These are phyloP conservation scores for Caradrina kadenii DNA, from an alignment of 2,888 invertebrate genomes.

Conservation along the genomic window DNA sequence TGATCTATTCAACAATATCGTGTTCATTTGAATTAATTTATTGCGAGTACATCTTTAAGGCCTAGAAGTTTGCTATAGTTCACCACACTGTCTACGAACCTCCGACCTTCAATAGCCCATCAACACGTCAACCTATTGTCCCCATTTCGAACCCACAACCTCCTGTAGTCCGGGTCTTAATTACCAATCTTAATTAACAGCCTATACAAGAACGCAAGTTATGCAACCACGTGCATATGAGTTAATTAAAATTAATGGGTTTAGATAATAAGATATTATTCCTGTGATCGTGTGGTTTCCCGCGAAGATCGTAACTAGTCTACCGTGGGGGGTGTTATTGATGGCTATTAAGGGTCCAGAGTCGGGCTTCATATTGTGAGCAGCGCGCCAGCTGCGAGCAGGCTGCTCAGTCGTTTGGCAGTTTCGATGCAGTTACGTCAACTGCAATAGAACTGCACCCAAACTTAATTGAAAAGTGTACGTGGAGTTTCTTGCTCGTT, in stretches of 20 bases:
- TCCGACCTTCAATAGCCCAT: slow-evolving; percentile 19
- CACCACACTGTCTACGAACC: not conserved
- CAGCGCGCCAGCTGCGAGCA: too few species aligned
- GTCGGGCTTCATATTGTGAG: too few species aligned
- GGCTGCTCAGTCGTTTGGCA: too few species aligned
- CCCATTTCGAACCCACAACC: not conserved
- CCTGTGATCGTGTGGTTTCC: not conserved
- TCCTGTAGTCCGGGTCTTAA: slow-evolving; percentile 6
- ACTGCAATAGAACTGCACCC: too few species aligned
- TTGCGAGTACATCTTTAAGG: not conserved
- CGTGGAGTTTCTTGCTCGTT: too few species aligned
- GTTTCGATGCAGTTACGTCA: too few species aligned
- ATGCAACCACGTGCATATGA: slow-evolving; percentile 6
- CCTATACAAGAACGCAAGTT: slow-evolving; percentile 9
- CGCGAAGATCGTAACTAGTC: too few species aligned
- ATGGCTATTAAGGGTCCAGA: too few species aligned
- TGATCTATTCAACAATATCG: not conserved
- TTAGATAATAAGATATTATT: slow-evolving; percentile 24
- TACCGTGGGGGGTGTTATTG: not conserved
- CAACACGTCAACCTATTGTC: slow-evolving; percentile 10
- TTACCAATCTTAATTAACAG: slow-evolving; percentile 47
- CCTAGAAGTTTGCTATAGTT: not conserved
- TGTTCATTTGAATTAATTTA: not conserved
- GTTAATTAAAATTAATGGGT: slow-evolving; percentile 32
- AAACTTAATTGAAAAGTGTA: too few species aligned